A percentile compares a stretch with the other conserved stretches of the same genome.
Evolutionary conservation across 1,140 invertebrate species (phyloP).

Genomic region (Cardiocondyla obscurior): DNA sequence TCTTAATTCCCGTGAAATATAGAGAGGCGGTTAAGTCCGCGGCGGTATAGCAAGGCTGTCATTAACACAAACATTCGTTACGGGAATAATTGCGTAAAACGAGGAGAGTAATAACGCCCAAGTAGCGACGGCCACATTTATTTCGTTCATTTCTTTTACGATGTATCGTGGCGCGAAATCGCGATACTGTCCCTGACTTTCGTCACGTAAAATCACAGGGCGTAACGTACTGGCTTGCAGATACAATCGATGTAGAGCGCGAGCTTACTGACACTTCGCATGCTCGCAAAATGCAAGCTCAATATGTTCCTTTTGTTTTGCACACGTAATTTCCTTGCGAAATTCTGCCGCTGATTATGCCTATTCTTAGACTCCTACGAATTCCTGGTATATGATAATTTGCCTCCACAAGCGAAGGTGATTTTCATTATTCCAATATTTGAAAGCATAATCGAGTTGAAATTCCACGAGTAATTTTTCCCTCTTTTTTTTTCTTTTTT

Average conservation of each 20-base stretch:
- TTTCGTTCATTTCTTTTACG: slow-evolving; percentile 20
- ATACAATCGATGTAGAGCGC: slow-evolving; percentile 45
- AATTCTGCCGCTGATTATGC: slow-evolving; percentile 41
- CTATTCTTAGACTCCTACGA: slow-evolving; percentile 44
- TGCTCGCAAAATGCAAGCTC: slow-evolving; percentile 51
- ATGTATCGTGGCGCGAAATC: slow-evolving; percentile 38
- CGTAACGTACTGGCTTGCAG: slow-evolving; percentile 53
- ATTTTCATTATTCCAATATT: slow-evolving; percentile 20
- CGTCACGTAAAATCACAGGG: slow-evolving; percentile 53
- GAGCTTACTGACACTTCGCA: slow-evolving; percentile 46
- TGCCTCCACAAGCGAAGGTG: not conserved
- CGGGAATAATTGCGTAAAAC: not conserved
- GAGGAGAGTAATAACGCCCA: not conserved
- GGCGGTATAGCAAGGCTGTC: slow-evolving; percentile 2
- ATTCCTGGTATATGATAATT: slow-evolving; percentile 30
- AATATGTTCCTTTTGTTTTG: slow-evolving; percentile 47
- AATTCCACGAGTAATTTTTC: not conserved
- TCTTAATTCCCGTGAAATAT: slow-evolving; percentile 35
- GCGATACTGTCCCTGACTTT: slow-evolving; percentile 55
- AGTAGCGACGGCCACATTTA: not conserved
- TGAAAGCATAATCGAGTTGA: not conserved
- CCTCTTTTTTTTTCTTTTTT: too few species aligned
- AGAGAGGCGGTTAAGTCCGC: slow-evolving; percentile 20
- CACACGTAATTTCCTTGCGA: slow-evolving; percentile 42
- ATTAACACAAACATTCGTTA: not conserved